These are phyloP conservation scores for Caerostris extrusa DNA, from an alignment of 1,140 invertebrate genomes.

Conservation along the genomic window DNA sequence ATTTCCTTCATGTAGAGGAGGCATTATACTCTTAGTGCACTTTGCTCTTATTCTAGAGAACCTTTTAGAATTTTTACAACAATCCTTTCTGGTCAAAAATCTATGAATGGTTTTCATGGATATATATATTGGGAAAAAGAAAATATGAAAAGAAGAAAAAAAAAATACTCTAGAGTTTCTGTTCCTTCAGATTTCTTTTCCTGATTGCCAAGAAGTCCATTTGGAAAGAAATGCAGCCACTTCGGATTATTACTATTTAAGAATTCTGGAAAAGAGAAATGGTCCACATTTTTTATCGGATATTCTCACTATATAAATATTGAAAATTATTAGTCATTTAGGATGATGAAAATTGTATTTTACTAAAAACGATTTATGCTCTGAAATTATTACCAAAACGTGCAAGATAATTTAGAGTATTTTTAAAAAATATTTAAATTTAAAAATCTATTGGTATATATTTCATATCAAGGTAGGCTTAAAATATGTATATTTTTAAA, in stretches of 20 bases:
- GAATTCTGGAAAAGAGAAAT: constrained; percentile 27
- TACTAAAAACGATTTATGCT: not conserved
- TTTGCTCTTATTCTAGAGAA: constrained; percentile 30
- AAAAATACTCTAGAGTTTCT: not conserved
- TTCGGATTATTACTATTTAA: constrained; percentile 61
- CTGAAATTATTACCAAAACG: too few relatives aligned
- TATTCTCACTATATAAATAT: not conserved
- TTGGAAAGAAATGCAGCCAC: constrained; percentile 3
- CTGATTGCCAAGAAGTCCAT: constrained; percentile 6
- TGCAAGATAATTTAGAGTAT: too few relatives aligned
- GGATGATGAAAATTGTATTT: not conserved
- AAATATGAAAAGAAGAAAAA: not conserved
- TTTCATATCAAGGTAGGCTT: too few relatives aligned
- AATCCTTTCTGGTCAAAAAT: constrained; percentile 67
- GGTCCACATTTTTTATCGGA: not conserved
- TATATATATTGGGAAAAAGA: not conserved
- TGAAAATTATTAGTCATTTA: not conserved
- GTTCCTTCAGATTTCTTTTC: constrained; percentile 16
- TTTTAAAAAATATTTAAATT: too few relatives aligned
- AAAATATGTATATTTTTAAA: too few relatives aligned
- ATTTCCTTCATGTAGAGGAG: constrained; percentile 54
- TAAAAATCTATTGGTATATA: too few relatives aligned
- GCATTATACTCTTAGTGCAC: constrained; percentile 4
- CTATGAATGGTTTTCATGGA: constrained; percentile 36
- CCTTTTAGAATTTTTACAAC: constrained; percentile 45